Evolutionary conservation across 2,888 invertebrate genomes (phyloP), one percentile per base, ranked within the genome.

Genomic region (Cephus pygmeus): DNA sequence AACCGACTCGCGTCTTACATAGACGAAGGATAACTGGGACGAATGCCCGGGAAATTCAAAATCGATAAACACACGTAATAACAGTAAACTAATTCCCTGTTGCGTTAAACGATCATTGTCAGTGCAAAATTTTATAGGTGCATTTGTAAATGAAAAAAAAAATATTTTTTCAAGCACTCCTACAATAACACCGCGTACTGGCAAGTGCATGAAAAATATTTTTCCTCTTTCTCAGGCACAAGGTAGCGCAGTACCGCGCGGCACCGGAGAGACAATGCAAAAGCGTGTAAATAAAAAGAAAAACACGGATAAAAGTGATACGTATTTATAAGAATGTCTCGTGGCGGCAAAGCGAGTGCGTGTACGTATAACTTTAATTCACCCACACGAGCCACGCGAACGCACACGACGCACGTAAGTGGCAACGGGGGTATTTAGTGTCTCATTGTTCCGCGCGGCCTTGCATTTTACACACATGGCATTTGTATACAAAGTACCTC

Each of bases 361-460:
- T 40, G 23, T 56, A 56, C 9, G 56, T 23, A 56, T 23, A 31
- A 71, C 31, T 71, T 34, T 71, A 71, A 31, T 71, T 71, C 71
- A 34, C 71, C 2, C 15, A 71, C 2, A 34, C 12, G 31, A 71
- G 71, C 74, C 74, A 35, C 35, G 74, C 1, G 23, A 74, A 74
- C 74, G 74, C 74, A 74, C 11, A 71, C 71, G 34, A 12, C 1
- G 36, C 23, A 35, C 23, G 74, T 6, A 35, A 71, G 71, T 71
- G 34, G 34, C 35, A 34, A 56, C 56, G 56, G 56, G 56, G 35
- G 74, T 74, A 74, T 74, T 74, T 74, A 74, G 74, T 74, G 35
- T 74, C 74, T 74, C 34, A 74, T 74, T 74, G 74, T 74, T 74
- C 74, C 0, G 74, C 74, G 74, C 36, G 74, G 74, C 74, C 35